These are phyloP conservation scores for Gymnoscopelus microlampas DNA, from an alignment of 2,797 vertebrate species.

Conservation along the genomic window DNA sequence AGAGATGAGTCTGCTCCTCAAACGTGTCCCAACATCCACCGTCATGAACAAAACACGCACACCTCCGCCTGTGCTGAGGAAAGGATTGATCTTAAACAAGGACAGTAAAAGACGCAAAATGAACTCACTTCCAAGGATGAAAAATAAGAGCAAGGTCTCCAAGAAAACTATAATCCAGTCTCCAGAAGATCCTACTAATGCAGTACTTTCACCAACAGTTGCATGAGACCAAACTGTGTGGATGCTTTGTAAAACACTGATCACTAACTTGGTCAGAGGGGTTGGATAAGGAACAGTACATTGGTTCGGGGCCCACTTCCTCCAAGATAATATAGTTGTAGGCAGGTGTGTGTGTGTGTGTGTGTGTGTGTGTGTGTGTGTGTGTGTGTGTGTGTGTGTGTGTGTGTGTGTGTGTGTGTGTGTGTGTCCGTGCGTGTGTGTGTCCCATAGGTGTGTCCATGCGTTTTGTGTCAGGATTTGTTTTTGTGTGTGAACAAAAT, in stretches of 20 bases:
- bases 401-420: too few species aligned
- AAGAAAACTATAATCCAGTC: neutral
- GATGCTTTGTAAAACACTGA: neutral
- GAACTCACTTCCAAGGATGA: conserved; percentile 15
- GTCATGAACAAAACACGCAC: conserved; percentile 29
- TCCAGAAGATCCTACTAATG: conserved; percentile 5
- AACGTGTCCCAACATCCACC: conserved; percentile 3
- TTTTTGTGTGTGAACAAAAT: too few species aligned
- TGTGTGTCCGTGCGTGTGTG: too few species aligned
- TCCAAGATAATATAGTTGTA: too few species aligned
- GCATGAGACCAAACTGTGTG: neutral
- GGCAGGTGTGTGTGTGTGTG: too few species aligned
- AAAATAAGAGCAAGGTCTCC: conserved; percentile 10
- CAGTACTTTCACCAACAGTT: neutral
- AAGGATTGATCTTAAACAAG: neutral
- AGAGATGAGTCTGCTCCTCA: conserved; percentile 27
- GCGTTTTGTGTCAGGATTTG: too few species aligned
- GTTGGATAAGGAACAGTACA: too few species aligned
- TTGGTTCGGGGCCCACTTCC: too few species aligned
- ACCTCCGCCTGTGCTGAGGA: neutral
- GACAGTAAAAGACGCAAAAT: conserved; percentile 16
- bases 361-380: too few species aligned
- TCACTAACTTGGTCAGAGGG: neutral
- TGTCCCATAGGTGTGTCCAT: too few species aligned
- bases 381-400: too few species aligned